These are phyloP conservation scores for Cryptoblepharus egeriae DNA, from an alignment of 2,797 vertebrate species.

Conservation along the genomic window DNA sequence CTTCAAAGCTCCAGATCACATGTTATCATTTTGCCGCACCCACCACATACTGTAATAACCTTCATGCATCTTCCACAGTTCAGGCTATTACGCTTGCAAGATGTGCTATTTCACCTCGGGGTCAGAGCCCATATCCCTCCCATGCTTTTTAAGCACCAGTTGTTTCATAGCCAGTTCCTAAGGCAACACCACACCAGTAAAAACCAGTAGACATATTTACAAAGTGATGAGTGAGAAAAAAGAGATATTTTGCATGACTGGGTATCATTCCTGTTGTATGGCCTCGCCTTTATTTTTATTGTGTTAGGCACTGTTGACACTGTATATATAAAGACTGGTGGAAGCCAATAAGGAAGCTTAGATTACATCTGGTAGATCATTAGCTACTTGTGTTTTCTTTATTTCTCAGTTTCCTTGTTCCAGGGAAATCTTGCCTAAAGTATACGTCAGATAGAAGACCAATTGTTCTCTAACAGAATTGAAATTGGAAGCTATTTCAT, in stretches of 20 bases:
- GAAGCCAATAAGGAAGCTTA: not conserved
- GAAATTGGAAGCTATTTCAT: not conserved
- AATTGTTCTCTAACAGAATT: not conserved
- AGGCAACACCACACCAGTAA: not conserved
- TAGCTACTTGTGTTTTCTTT: not conserved
- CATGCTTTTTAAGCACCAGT: not conserved
- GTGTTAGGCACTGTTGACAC: constrained; percentile 5
- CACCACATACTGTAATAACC: not conserved
- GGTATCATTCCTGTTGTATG: not conserved
- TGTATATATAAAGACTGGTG: not conserved
- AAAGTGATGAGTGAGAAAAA: too few relatives aligned
- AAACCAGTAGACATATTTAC: not conserved
- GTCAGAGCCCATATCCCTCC: constrained; percentile 12
- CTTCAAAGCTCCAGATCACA: constrained; percentile 21
- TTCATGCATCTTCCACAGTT: not conserved
- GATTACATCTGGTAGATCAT: constrained; percentile 7
- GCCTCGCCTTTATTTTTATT: not conserved
- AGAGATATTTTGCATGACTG: not conserved
- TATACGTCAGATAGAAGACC: not conserved
- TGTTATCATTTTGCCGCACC: not conserved
- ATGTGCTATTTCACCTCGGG: constrained; percentile 15
- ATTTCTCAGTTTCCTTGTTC: constrained; percentile 4
- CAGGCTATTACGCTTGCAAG: constrained; percentile 5
- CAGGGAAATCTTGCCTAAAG: not conserved
- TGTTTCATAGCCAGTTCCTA: constrained; percentile 5